phyloP scores from a whole-genome alignment of 1,140 invertebrate species.

The Brachionus manjavacas region DNA sequence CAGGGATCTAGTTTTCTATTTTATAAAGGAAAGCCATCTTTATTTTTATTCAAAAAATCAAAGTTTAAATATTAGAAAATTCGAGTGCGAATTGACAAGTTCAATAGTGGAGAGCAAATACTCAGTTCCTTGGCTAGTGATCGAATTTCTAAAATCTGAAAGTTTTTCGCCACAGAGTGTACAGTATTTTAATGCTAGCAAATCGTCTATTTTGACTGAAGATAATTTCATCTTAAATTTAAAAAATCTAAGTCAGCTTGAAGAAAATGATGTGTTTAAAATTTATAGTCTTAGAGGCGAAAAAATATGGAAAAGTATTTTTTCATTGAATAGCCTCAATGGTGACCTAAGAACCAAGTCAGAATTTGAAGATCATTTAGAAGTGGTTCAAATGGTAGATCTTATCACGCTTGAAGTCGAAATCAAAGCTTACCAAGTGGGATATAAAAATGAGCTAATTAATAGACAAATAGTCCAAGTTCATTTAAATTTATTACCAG shows the following conservation, averaged over 20 bases:
- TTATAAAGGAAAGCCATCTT: background rate
- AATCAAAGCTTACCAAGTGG: background rate
- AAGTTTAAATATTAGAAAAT: background rate
- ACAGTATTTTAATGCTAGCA: background rate
- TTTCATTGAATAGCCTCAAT: background rate
- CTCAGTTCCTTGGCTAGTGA: background rate
- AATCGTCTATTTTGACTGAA: background rate
- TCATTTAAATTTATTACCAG: background rate
- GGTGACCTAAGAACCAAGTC: background rate
- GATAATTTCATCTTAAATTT: conserved; percentile 11
- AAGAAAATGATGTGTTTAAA: background rate
- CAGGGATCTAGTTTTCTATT: background rate
- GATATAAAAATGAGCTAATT: background rate
- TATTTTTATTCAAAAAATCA: background rate
- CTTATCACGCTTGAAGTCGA: background rate
- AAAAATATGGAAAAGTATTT: background rate
- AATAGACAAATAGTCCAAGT: background rate
- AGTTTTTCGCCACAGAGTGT: background rate
- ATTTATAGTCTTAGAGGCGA: background rate
- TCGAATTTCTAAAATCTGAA: background rate
- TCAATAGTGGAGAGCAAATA: background rate
- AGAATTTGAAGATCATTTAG: background rate
- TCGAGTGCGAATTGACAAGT: background rate
- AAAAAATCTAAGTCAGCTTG: background rate
- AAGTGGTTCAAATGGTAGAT: background rate